A percentile compares a stretch with the other conserved stretches of the same genome.
These are phyloP conservation scores for Agrotis clavis DNA, from an alignment of 2,888 invertebrate genomes.

Conservation along the genomic window DNA sequence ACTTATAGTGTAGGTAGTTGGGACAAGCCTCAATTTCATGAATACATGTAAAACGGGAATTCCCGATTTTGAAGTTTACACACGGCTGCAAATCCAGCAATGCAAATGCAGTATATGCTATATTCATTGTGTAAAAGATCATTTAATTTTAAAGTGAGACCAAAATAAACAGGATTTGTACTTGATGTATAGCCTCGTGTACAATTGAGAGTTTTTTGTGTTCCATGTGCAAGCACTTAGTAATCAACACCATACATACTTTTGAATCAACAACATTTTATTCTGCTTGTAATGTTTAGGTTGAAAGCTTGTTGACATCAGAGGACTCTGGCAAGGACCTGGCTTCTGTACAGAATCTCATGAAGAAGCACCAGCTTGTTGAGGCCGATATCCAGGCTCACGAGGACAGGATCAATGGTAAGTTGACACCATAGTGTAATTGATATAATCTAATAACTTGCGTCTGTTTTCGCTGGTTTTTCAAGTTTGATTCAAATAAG, in stretches of 20 bases:
- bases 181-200: too few relatives aligned
- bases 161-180: too few relatives aligned
- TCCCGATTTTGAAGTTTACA: too few relatives aligned
- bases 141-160: too few relatives aligned
- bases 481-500: too few relatives aligned
- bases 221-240: background rate
- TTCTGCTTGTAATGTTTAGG: constrained; percentile 78
- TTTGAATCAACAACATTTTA: background rate
- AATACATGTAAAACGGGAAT: too few relatives aligned
- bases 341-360: constrained; percentile 99
- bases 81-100: too few relatives aligned
- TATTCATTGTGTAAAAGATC: too few relatives aligned
- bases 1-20: background rate
- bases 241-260: background rate
- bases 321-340: constrained; percentile 99
- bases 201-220: background rate
- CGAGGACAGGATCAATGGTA: constrained; percentile 97
- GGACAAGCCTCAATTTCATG: too few relatives aligned
- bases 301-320: constrained; percentile 98
- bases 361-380: constrained; percentile 99
- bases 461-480: too few relatives aligned
- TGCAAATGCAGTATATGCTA: too few relatives aligned
- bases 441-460: too few relatives aligned
- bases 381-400: constrained; percentile 99
- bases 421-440: constrained; percentile 14